These are phyloP conservation scores for Chironomus striatipennis DNA, from an alignment of 1,140 invertebrate species.

Conservation along the genomic window DNA sequence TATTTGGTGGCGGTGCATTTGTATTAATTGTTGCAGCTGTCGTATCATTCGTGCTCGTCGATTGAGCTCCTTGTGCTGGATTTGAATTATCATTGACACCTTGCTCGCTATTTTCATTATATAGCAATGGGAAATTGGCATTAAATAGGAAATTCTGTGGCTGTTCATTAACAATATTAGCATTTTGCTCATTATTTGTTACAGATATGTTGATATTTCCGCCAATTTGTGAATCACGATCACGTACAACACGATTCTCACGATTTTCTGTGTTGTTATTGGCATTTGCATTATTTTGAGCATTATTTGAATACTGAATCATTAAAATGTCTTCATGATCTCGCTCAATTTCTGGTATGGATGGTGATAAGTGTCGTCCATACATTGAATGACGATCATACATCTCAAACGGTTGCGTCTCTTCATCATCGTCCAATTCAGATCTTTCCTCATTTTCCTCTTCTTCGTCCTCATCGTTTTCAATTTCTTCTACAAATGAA, in stretches of 20 bases:
- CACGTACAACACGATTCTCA: background rate
- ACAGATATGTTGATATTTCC: conserved; percentile 32
- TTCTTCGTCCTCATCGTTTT: conserved; percentile 51
- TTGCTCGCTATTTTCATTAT: conserved; percentile 9
- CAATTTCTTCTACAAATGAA: conserved; percentile 31
- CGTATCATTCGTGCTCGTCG: background rate
- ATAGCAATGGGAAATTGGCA: background rate
- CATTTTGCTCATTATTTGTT: conserved; percentile 24
- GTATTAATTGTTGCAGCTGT: background rate
- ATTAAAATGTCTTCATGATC: conserved; percentile 53
- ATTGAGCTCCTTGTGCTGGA: conserved; percentile 4
- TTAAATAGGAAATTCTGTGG: conserved; percentile 18
- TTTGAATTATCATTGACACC: conserved; percentile 14
- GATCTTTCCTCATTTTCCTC: conserved; percentile 59
- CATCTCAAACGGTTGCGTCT: conserved; percentile 37
- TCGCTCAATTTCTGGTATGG: conserved; percentile 45
- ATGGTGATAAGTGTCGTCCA: conserved; percentile 44
- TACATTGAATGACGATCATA: conserved; percentile 41
- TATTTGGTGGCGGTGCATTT: conserved; percentile 3
- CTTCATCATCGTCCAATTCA: conserved; percentile 45
- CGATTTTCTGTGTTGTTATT: conserved; percentile 15
- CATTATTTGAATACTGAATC: conserved; percentile 49
- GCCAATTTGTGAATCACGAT: conserved; percentile 28
- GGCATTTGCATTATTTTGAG: conserved; percentile 11
- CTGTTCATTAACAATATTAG: background rate